A percentile compares a stretch with the other conserved stretches of the same genome.
phyloP scores from a whole-genome alignment of 2,888 invertebrate species.

The Tricholauxania praeusta region DNA sequence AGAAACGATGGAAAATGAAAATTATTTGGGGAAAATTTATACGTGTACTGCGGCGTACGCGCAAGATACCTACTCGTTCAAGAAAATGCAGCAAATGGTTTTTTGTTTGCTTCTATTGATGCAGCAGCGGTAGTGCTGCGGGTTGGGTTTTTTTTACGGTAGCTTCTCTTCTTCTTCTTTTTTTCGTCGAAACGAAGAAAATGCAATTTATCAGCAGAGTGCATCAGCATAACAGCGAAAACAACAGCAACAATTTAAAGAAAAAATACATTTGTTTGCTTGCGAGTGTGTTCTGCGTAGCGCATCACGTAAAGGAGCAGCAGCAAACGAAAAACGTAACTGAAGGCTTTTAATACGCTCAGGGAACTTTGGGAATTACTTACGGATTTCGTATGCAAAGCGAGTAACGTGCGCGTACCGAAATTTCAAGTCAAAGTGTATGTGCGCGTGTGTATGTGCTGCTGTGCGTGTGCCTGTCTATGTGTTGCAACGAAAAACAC shows the following conservation, averaged over 20 bases:
- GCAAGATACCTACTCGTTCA: neutral
- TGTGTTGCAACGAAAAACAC: constrained; percentile 21
- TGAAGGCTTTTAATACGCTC: constrained; percentile 22
- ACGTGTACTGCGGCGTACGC: neutral
- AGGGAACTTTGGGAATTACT: constrained; percentile 22
- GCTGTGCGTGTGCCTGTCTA: constrained; percentile 9
- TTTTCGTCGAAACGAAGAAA: neutral
- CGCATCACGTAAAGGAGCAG: constrained; percentile 26
- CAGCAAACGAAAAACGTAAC: constrained; percentile 12
- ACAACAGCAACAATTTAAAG: neutral
- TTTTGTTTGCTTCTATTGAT: neutral
- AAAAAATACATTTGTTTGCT: neutral
- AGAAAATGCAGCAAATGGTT: neutral
- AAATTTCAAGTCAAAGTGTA: neutral
- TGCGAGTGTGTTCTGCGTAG: constrained; percentile 14
- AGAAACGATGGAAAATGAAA: neutral
- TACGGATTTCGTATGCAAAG: constrained; percentile 26
- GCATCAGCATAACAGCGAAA: constrained; percentile 19
- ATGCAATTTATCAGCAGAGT: constrained; percentile 32
- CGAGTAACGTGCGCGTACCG: constrained; percentile 16
- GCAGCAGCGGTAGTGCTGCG: neutral
- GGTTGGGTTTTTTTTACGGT: neutral
- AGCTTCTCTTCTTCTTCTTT: neutral
- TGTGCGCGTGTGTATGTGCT: neutral
- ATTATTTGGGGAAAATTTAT: constrained; percentile 1